These are phyloP conservation scores for Lepisosteus oculatus DNA, from an alignment of 2,113 vertebrate species.

Conservation along the genomic window DNA sequence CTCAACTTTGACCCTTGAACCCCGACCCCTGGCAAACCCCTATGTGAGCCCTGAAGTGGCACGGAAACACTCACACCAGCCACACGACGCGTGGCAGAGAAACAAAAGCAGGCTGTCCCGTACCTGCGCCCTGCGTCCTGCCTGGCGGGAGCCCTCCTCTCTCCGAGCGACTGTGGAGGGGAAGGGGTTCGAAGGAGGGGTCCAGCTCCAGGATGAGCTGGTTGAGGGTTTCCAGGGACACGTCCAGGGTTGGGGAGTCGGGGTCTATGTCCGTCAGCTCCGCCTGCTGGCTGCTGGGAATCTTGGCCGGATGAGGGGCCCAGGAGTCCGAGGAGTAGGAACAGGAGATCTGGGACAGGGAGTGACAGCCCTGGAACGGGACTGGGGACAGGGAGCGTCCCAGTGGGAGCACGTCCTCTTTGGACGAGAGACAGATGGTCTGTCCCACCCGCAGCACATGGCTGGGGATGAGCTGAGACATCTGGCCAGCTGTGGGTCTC, in stretches of 20 bases:
- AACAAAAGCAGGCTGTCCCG: background rate
- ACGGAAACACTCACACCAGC: too few species aligned
- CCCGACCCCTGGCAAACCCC: too few species aligned
- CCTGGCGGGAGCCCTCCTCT: slow-evolving; percentile 13
- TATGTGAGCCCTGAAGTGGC: too few species aligned
- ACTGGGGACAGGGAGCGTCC: background rate
- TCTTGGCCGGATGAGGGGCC: background rate
- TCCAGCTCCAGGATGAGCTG: slow-evolving; percentile 78
- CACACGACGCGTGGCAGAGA: too few species aligned
- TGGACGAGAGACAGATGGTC: slow-evolving; percentile 51
- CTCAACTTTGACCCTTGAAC: too few species aligned
- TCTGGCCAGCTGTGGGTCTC: slow-evolving; percentile 49
- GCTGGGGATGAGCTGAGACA: slow-evolving; percentile 66
- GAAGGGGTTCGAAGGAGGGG: slow-evolving; percentile 68
- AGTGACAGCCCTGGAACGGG: slow-evolving; percentile 16
- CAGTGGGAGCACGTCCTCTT: slow-evolving; percentile 24
- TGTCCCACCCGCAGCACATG: slow-evolving; percentile 75
- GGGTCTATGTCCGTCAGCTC: background rate
- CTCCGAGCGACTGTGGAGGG: slow-evolving; percentile 22
- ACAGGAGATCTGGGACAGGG: slow-evolving; percentile 12
- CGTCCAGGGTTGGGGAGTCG: slow-evolving; percentile 58
- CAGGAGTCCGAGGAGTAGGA: slow-evolving; percentile 41
- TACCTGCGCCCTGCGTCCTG: slow-evolving; percentile 35
- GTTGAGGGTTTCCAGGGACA: slow-evolving; percentile 73
- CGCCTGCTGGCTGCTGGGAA: background rate